These are phyloP conservation scores for Crossaster papposus DNA, from an alignment of 53 echinoderm and acorn worm species.

Conservation along the genomic window DNA sequence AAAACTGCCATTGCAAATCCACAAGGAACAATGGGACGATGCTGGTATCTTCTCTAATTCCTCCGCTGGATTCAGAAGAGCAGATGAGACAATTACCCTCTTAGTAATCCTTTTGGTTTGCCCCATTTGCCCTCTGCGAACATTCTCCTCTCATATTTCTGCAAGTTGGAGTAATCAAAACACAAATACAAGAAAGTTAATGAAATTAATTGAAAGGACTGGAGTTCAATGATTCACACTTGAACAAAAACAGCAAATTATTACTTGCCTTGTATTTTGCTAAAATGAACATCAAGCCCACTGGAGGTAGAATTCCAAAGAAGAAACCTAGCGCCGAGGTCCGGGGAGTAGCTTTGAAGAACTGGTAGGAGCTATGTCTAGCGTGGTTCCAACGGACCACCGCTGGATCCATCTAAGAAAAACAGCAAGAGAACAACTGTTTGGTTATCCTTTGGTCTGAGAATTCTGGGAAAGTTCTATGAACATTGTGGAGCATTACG, in stretches of 20 bases:
- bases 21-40: background rate
- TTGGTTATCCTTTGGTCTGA: background rate
- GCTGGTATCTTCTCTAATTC: background rate
- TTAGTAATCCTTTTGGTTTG: slow-evolving; percentile 29
- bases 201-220: background rate
- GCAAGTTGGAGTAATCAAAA: background rate
- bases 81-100: background rate
- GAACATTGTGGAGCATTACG: background rate
- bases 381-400: slow-evolving; percentile 89
- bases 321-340: slow-evolving; percentile 76
- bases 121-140: slow-evolving; percentile 42
- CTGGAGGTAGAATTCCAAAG: slow-evolving; percentile 72
- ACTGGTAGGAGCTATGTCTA: slow-evolving; percentile 79
- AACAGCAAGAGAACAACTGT: background rate
- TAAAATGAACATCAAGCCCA: slow-evolving; percentile 19
- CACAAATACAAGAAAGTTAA: background rate
- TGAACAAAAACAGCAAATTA: background rate
- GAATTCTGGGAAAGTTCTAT: background rate
- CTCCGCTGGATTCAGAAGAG: slow-evolving; percentile 55
- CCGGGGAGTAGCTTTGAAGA: slow-evolving; percentile 85
- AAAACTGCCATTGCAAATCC: slow-evolving; percentile 39
- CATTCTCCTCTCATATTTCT: slow-evolving; percentile 53
- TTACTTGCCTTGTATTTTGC: slow-evolving; percentile 44
- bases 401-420: slow-evolving; percentile 82
- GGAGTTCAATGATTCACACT: too few species aligned